phyloP scores from a whole-genome alignment of 2,797 vertebrate species.

The Halcyon smyrnensis region DNA sequence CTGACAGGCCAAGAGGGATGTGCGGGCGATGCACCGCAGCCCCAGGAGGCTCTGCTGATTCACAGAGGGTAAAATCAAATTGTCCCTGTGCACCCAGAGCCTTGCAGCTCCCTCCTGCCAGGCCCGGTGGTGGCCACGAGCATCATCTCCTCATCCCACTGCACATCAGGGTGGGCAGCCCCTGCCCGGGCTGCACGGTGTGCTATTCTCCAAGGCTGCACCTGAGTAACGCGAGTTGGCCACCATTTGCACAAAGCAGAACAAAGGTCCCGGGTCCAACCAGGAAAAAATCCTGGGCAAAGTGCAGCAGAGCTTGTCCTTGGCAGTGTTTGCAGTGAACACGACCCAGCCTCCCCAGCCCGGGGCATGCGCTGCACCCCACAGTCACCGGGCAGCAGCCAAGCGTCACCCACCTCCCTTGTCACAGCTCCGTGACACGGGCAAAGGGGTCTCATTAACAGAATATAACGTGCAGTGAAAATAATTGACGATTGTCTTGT shows the following conservation, averaged over 20 bases:
- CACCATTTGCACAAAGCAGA: neutral
- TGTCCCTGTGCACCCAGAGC: rapidly evolving
- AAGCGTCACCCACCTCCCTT: neutral
- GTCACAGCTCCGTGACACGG: neutral
- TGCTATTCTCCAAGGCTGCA: neutral
- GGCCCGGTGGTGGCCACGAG: neutral
- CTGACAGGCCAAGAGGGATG: neutral
- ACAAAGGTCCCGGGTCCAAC: neutral
- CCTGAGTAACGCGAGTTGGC: rapidly evolving
- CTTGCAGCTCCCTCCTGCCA: rapidly evolving
- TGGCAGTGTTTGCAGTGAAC: neutral
- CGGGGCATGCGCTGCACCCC: rapidly evolving
- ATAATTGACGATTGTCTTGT: neutral
- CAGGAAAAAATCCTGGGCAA: neutral
- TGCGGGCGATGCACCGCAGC: neutral
- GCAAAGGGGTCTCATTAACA: neutral
- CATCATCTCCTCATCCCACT: neutral
- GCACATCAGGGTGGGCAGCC: neutral
- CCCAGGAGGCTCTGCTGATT: neutral
- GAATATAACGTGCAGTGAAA: neutral
- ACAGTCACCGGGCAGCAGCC: rapidly evolving
- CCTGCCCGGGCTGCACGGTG: rapidly evolving
- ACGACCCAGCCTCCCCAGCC: neutral
- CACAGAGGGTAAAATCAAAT: neutral
- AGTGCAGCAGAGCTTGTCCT: slow-evolving; percentile 11